Conservation (phyloP, 2,888 invertebrate genomes). For the Beris morrisii region DNA sequence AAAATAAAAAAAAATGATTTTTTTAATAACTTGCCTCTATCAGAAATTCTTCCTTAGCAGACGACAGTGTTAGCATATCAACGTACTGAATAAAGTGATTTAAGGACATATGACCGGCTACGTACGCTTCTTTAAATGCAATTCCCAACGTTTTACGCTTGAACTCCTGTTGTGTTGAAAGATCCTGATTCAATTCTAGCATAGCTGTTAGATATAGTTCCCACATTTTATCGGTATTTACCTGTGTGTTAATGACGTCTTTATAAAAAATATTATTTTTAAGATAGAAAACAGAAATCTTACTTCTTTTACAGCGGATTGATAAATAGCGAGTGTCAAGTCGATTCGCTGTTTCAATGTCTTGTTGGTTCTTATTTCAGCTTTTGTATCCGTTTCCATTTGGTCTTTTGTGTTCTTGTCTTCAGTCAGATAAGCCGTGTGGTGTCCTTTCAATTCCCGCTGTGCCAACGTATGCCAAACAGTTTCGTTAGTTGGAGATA, state of each 20-base stretch:
- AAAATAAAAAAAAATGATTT: too few species aligned
- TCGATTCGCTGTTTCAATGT: conserved; percentile 56
- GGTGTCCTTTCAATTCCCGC: conserved; percentile 60
- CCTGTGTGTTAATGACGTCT: conserved; percentile 36
- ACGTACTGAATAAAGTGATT: conserved; percentile 59
- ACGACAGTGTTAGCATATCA: conserved; percentile 45
- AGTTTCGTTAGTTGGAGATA: conserved; percentile 59
- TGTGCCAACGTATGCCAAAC: conserved; percentile 66
- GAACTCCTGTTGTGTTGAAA: conserved; percentile 55
- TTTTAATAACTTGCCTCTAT: not conserved
- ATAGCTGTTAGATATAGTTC: conserved; percentile 61
- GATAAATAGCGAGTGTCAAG: conserved; percentile 58
- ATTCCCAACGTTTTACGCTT: conserved; percentile 58
- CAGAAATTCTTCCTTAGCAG: conserved; percentile 27
- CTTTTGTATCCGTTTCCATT: conserved; percentile 30
- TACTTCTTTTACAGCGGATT: conserved; percentile 56
- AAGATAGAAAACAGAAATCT: conserved; percentile 12
- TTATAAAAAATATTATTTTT: not conserved
- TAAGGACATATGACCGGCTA: conserved; percentile 57
- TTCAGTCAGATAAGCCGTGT: conserved; percentile 44
- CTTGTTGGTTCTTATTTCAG: conserved; percentile 37
- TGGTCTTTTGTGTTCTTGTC: not conserved
- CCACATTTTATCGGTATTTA: conserved; percentile 61
- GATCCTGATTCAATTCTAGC: conserved; percentile 59
- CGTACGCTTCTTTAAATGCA: conserved; percentile 59